These are phyloP conservation scores for Drosophila obscura DNA, from an alignment of 1,140 invertebrate species.

Conservation along the genomic window DNA sequence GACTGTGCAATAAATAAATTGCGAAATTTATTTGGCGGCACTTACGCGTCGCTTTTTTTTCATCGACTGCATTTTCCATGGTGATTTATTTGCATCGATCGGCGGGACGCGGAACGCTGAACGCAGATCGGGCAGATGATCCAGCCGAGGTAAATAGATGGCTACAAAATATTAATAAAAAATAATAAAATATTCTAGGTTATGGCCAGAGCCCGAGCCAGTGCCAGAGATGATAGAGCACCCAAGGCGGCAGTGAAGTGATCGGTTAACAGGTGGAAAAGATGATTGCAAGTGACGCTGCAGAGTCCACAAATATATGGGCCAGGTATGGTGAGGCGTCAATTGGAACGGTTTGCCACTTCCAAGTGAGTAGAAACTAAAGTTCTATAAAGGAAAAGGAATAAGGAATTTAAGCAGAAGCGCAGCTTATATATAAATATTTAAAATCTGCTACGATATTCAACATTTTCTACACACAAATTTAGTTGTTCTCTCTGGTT, in stretches of 20 bases:
- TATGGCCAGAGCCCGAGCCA: constrained; percentile 15
- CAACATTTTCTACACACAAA: too few relatives aligned
- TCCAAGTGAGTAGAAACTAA: too few relatives aligned
- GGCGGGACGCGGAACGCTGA: not conserved
- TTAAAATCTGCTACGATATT: too few relatives aligned
- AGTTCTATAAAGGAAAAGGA: too few relatives aligned
- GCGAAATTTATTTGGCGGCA: constrained; percentile 81
- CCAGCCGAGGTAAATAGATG: constrained; percentile 25
- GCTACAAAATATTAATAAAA: constrained; percentile 61
- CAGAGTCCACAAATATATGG: too few relatives aligned
- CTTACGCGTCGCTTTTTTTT: constrained; percentile 79
- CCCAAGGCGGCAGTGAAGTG: not conserved
- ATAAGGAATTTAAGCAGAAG: too few relatives aligned
- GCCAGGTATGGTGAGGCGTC: too few relatives aligned
- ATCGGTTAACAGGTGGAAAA: constrained; percentile 5
- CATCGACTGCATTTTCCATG: constrained; percentile 76
- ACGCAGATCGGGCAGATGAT: constrained; percentile 27
- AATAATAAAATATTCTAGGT: constrained; percentile 56
- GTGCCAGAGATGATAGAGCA: constrained; percentile 5
- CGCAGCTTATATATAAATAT: too few relatives aligned
- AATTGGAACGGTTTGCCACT: too few relatives aligned
- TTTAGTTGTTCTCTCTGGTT: too few relatives aligned
- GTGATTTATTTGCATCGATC: constrained; percentile 76
- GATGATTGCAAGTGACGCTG: not conserved
- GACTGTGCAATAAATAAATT: constrained; percentile 77